These are phyloP conservation scores for Sipha flava DNA, from an alignment of 1,140 invertebrate species.

Conservation along the genomic window DNA sequence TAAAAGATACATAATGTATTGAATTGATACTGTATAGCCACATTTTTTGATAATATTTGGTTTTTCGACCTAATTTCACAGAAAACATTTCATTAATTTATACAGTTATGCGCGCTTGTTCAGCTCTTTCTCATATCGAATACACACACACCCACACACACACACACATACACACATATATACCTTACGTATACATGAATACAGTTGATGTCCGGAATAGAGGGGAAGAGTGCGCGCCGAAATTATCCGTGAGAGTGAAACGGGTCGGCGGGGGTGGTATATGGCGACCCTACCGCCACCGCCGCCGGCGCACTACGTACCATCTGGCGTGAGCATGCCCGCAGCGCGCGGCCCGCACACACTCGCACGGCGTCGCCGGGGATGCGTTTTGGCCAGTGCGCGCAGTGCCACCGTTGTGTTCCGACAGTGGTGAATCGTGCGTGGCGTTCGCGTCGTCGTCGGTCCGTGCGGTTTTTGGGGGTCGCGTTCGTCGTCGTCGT, in stretches of 20 bases:
- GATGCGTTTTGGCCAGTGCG: conserved; percentile 4
- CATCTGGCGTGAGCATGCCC: conserved; percentile 26
- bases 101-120: too few species aligned
- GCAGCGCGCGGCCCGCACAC: neutral
- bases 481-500: neutral
- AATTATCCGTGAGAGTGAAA: neutral
- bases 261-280: neutral
- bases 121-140: too few species aligned
- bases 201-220: too few species aligned
- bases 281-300: neutral
- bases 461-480: neutral
- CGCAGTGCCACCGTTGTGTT: neutral
- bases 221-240: neutral
- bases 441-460: neutral
- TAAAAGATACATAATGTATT: too few species aligned
- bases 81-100: too few species aligned
- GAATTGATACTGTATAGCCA: too few species aligned
- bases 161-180: too few species aligned
- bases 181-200: too few species aligned
- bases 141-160: too few species aligned
- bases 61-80: too few species aligned
- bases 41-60: too few species aligned
- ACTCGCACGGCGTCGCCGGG: neutral
- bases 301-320: conserved; percentile 9
- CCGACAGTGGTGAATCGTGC: neutral